Evolutionary conservation across 2,888 invertebrate genomes (phyloP), one percentile per base, ranked within the genome.

Genomic region (Lithophane socia): DNA sequence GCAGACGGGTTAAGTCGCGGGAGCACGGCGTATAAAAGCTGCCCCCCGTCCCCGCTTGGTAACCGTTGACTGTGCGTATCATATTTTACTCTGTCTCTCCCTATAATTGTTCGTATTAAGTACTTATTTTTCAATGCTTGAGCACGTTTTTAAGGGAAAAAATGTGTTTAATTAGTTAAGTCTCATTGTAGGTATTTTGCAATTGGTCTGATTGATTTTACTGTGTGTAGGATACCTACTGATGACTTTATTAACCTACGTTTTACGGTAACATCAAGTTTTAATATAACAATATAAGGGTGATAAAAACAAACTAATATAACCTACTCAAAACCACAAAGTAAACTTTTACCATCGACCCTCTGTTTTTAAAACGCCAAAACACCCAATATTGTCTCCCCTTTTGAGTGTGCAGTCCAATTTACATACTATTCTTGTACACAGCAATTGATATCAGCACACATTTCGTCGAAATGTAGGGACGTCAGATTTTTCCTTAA

Each of bases 1-100:
- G 92, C 94, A 95, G 94, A 94, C 94, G 95, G 95, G 94, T 94
- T 95, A 95, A 94, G 91, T 93, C 91, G 89, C 89, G 88, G 88
- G 90, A 89, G 88, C 83, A 81, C 83, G 83, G 86, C 44, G 82
- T 86, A 87, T 84, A 87, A 87, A 88, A 89, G 86, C 83, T 85
- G 88, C 87, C 86, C 89, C 86, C 91, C 87, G 29, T 64, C 89
- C 87, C 90, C 87, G 63, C 75, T 70, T 87, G 72, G 86, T 87
- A 87, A 88, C 88, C 87, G 85, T 86, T 82, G 83, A 87, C 87
- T 89, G 87, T 88, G 79, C 77, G 80, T 87, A 83, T 85, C 81
- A 85, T 89, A 88, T 87, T 87, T 87, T 85, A 72, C 67, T 79
- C 60, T 56, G 69, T 21, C 76, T 86, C 80, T 86, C 86, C 87